These are phyloP conservation scores for Tetragonula carbonaria DNA, from an alignment of 2,888 invertebrate genomes.

Conservation along the genomic window DNA sequence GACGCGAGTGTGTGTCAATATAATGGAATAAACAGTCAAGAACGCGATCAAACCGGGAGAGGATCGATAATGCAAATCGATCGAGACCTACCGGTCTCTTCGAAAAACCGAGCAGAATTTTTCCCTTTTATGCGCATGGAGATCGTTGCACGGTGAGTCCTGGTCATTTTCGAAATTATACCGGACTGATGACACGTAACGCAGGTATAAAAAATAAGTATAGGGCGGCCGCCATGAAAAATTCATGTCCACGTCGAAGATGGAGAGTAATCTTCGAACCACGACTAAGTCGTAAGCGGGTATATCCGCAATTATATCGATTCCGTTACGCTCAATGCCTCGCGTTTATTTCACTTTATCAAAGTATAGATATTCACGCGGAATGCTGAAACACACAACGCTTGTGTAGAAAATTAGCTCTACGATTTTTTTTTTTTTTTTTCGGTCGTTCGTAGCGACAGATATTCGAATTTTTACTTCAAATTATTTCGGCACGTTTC, in stretches of 20 bases:
- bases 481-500: no score
- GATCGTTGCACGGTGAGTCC: background rate
- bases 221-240: slow-evolving; percentile 35
- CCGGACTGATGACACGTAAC: slow-evolving; percentile 29
- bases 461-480: no score
- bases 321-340: background rate
- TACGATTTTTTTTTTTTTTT: no score
- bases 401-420: background rate
- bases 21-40: no score
- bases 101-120: slow-evolving; percentile 6
- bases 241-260: slow-evolving; percentile 17
- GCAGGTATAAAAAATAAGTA: slow-evolving; percentile 4
- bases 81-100: slow-evolving; percentile 2
- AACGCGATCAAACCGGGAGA: no score
- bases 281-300: slow-evolving; percentile 26
- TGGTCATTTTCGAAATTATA: slow-evolving; percentile 30
- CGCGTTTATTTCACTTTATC: background rate
- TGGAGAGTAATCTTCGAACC: slow-evolving; percentile 21
- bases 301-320: slow-evolving; percentile 42
- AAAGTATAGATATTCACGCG: background rate
- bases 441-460: no score
- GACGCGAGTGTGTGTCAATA: no score
- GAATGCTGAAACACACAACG: background rate
- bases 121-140: slow-evolving; percentile 10
- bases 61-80: no score